These are phyloP conservation scores for Morpho helenor DNA, from an alignment of 2,888 invertebrate species.

Conservation along the genomic window DNA sequence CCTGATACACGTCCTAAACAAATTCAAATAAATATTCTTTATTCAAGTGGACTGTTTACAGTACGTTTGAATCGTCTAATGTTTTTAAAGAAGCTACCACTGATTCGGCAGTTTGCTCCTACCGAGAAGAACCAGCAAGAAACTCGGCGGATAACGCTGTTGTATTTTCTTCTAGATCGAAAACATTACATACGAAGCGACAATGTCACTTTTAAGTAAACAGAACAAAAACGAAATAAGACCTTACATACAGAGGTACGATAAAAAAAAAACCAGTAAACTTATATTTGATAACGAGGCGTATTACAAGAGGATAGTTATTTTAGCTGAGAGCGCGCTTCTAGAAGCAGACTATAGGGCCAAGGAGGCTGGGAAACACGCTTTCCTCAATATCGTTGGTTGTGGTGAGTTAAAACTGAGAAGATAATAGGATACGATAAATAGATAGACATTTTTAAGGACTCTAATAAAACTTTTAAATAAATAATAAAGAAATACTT, in stretches of 20 bases:
- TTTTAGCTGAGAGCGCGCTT: constrained; percentile 79
- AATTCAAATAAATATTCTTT: too few species aligned
- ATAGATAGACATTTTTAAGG: too few species aligned
- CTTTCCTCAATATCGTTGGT: constrained; percentile 82
- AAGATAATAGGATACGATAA: too few species aligned
- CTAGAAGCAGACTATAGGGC: constrained; percentile 79
- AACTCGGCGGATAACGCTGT: too few species aligned
- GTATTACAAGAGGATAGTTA: constrained; percentile 60
- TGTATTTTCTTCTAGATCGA: constrained; percentile 29
- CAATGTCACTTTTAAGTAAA: constrained; percentile 26
- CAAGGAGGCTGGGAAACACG: constrained; percentile 56
- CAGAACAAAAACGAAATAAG: constrained; percentile 27
- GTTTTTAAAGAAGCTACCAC: too few species aligned
- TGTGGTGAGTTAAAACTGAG: constrained; percentile 55
- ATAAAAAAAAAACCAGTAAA: constrained; percentile 15
- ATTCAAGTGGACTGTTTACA: too few species aligned
- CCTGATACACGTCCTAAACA: too few species aligned
- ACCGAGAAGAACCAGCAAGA: too few species aligned
- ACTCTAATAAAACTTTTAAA: too few species aligned
- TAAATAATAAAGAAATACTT: too few species aligned
- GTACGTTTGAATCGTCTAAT: too few species aligned
- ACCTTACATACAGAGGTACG: constrained; percentile 31
- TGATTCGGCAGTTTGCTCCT: too few species aligned
- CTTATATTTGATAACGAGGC: constrained; percentile 38
- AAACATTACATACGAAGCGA: constrained; percentile 34